Base-by-base conservation (phyloP, 2,888 invertebrate species). In the Sphinx pinastri region DNA sequence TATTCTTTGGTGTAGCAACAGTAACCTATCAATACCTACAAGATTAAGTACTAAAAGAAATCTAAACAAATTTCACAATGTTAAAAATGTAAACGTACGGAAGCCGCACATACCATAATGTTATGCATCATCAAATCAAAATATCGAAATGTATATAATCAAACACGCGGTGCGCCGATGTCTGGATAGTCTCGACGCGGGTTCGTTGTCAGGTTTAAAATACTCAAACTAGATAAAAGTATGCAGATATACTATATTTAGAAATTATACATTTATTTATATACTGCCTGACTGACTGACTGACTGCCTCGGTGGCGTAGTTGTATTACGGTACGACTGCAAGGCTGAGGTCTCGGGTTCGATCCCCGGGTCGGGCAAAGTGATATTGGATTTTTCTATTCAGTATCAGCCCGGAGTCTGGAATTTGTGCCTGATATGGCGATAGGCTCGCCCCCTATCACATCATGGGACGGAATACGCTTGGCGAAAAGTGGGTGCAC, bases 111-210 rank as follows among this genome's bases (percentile, higher is more conserved):
- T 60, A 45, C 47, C 16, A 19, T 13, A 25, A 57, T 49, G 49
- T 49, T 84, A 84, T 84, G 85, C 83, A 85, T 76, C 80, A 77
- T 81, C 81, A 79, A 84, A 87, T 86, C 86, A 85, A 85, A 86
- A 85, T 83, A 82, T 84, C 85, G 73, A 79, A 78, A 76, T 81
- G 77, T 81, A 75, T 81, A 75, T 79, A 85, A 84, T 81, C 78
- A 79, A 79, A 75, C 73, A 71, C 45, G 68, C 55, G 49, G 63
- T 57, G 49, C 49, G 38, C 8, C 71, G 76, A 77, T 68, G 78
- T 86, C 87, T 87, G 87, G 84, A 75, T 77, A 82, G 75, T 76
- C 77, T 86, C 86, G 38, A 83, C 71, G 60, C 70, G 71, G 68
- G 72, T 76, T 63, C 12, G 47, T 54, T 54, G 31, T 31, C 25